These are phyloP conservation scores for Drosophila simulans DNA, from an alignment of 1,140 invertebrate species.

Conservation along the genomic window DNA sequence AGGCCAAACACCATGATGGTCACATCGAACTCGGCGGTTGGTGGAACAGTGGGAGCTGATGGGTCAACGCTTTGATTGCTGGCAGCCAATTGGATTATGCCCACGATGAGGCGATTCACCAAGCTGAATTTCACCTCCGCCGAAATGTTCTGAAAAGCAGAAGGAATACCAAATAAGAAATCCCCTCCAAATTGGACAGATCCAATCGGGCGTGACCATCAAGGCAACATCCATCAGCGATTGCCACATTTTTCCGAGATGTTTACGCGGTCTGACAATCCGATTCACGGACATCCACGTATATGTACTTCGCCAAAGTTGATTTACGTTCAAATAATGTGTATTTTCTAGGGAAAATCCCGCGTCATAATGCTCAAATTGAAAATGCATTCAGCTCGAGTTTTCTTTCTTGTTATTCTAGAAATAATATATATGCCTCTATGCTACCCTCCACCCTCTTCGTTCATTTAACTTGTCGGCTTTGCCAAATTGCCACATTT, in stretches of 20 bases:
- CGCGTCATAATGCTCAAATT: conserved; percentile 54
- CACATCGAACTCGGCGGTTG: conserved; percentile 52
- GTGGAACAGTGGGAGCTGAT: background rate
- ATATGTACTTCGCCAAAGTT: conserved; percentile 46
- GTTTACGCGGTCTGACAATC: conserved; percentile 33
- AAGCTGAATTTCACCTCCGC: conserved; percentile 77
- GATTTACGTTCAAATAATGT: conserved; percentile 9
- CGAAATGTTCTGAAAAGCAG: conserved; percentile 60
- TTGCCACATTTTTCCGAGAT: conserved; percentile 18
- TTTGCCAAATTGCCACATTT: conserved; percentile 40
- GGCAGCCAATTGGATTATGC: conserved; percentile 47
- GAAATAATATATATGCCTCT: conserved; percentile 10
- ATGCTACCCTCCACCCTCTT: background rate
- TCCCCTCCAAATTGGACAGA: conserved; percentile 6
- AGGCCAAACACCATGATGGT: conserved; percentile 68
- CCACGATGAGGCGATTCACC: conserved; percentile 55
- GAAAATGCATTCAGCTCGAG: conserved; percentile 50
- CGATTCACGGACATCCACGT: conserved; percentile 5
- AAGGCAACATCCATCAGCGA: conserved; percentile 31
- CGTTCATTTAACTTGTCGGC: conserved; percentile 13
- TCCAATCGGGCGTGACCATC: conserved; percentile 44
- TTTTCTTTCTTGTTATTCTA: conserved; percentile 31
- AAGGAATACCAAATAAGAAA: conserved; percentile 7
- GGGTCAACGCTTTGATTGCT: conserved; percentile 17
- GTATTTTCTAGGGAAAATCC: conserved; percentile 47